Conservation (phyloP, 2,888 invertebrate species). For the Cosmorhoe ocellata region DNA sequence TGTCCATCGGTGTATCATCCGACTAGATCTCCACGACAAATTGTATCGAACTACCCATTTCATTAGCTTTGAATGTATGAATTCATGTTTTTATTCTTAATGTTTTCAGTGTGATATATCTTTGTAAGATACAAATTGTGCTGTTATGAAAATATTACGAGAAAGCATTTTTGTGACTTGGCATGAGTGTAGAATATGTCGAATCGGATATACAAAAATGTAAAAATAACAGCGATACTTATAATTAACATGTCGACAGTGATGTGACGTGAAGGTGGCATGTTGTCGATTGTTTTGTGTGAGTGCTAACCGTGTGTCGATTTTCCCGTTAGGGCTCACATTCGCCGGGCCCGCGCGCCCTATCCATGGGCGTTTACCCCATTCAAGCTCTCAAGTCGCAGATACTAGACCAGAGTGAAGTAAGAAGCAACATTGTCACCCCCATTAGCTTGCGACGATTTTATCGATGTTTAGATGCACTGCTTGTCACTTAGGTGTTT, state of each 20-base stretch:
- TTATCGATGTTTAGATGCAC: conserved; percentile 81
- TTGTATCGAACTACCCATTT: conserved; percentile 44
- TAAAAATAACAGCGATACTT: conserved; percentile 45
- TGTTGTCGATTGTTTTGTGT: conserved; percentile 77
- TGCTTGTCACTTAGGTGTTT: conserved; percentile 79
- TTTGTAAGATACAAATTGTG: conserved; percentile 46
- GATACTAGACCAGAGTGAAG: conserved; percentile 93
- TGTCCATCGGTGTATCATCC: conserved; percentile 68
- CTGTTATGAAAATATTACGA: conserved; percentile 38
- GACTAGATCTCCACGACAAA: conserved; percentile 45
- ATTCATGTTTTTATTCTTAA: conserved; percentile 46
- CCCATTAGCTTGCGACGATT: conserved; percentile 67
- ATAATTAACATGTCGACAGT: conserved; percentile 56
- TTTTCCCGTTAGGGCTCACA: conserved; percentile 90
- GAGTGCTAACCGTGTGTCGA: conserved; percentile 84
- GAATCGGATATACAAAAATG: conserved; percentile 36
- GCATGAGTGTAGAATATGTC: conserved; percentile 63
- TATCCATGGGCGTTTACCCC: conserved; percentile 95
- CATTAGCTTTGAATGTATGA: conserved; percentile 77
- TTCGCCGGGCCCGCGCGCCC: conserved; percentile 95
- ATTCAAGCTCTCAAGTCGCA: conserved; percentile 94
- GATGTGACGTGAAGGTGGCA: conserved; percentile 67
- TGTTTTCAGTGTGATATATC: conserved; percentile 54
- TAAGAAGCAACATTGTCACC: conserved; percentile 85
- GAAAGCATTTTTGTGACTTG: conserved; percentile 37